Evolutionary conservation across 1,140 invertebrate species (phyloP).

Genomic region (Pomacea maculata): DNA sequence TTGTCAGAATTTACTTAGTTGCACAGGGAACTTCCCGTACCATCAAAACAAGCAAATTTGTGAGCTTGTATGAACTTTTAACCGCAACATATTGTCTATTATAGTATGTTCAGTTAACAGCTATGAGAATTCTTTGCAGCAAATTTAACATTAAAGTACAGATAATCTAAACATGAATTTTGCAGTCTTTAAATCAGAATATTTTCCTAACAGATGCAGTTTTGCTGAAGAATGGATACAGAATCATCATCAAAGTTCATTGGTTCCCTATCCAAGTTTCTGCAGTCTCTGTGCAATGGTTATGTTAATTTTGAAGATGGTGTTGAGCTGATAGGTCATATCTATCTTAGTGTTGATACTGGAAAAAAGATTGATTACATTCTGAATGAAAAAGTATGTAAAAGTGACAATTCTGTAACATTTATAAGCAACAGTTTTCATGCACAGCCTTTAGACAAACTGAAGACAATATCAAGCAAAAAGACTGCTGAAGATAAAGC

Average conservation of each 20-base stretch:
- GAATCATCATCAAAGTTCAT: conserved; percentile 34
- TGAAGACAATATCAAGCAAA: background rate
- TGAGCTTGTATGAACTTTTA: background rate
- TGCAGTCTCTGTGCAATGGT: conserved; percentile 33
- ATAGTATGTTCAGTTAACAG: background rate
- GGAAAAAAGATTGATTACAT: conserved; percentile 35
- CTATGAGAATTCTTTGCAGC: too few relatives aligned
- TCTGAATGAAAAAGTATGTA: conserved; percentile 36
- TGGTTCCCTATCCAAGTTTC: conserved; percentile 29
- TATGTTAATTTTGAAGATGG: conserved; percentile 32
- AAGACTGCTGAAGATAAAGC: background rate
- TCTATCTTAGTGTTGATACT: conserved; percentile 36
- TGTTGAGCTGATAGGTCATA: conserved; percentile 33
- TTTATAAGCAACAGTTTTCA: conserved; percentile 38
- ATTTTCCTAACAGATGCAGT: background rate
- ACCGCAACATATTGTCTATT: too few relatives aligned
- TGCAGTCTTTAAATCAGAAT: background rate
- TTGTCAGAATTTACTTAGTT: too few relatives aligned
- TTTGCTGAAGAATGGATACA: conserved; percentile 27
- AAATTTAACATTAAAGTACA: background rate
- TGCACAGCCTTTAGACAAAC: conserved; percentile 29
- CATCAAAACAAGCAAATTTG: background rate
- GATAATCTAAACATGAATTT: background rate
- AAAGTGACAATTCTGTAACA: conserved; percentile 32
- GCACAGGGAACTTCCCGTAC: too few relatives aligned